Conservation (phyloP, 1,140 invertebrate genomes). For the Eueides isabella region DNA sequence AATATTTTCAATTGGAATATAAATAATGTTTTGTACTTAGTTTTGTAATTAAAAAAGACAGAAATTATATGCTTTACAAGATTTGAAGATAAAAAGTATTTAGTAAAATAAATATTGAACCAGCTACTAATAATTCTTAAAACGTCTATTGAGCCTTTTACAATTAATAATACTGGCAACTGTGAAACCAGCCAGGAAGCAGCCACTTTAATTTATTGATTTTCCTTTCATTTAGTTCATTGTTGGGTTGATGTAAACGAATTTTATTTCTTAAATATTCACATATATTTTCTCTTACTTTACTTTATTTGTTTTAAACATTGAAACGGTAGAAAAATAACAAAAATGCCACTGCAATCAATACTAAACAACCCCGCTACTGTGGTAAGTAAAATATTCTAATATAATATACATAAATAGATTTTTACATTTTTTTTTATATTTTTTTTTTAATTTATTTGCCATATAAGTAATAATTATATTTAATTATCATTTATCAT, state of each 20-base stretch:
- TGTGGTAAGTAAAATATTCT: background rate
- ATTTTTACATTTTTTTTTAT: background rate
- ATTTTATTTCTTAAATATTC: background rate
- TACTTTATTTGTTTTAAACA: background rate
- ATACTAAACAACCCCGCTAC: background rate
- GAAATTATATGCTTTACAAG: no score
- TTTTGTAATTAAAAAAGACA: no score
- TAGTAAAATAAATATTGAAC: no score
- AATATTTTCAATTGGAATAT: no score
- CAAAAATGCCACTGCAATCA: background rate
- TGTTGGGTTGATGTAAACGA: background rate
- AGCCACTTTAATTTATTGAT: constrained; percentile 3
- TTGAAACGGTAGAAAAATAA: background rate
- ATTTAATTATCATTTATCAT: background rate
- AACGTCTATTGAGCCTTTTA: background rate
- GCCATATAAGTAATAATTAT: background rate
- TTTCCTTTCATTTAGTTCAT: background rate
- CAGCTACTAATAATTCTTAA: no score
- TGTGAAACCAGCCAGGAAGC: background rate
- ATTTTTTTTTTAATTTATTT: background rate
- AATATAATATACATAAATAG: background rate
- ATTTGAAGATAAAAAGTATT: no score
- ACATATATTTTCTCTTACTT: background rate
- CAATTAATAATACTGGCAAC: background rate
- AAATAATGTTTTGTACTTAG: no score